A percentile compares a stretch with the other conserved stretches of the same genome.
Conservation (phyloP, 1,140 invertebrate species). For the Phthorimaea operculella region DNA sequence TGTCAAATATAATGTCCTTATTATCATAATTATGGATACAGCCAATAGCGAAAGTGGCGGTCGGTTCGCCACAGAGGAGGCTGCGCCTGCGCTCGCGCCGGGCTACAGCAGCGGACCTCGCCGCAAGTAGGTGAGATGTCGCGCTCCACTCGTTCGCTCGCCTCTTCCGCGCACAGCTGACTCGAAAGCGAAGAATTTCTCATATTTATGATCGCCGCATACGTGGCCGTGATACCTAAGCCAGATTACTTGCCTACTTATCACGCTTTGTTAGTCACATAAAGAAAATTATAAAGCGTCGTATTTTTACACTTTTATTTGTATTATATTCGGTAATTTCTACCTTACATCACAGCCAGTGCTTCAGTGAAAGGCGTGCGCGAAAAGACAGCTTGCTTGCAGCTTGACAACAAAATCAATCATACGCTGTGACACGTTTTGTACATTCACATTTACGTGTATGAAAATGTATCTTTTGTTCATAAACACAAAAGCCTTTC, state of each 20-base stretch:
- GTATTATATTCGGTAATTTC: constrained; percentile 3
- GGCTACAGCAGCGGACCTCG: constrained; percentile 22
- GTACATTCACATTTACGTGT: not conserved
- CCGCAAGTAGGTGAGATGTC: constrained; percentile 46
- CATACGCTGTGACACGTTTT: not conserved
- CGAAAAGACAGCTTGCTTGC: not conserved
- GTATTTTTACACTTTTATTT: too few species aligned
- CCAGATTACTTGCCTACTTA: constrained; percentile 8
- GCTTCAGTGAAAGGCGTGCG: constrained; percentile 9
- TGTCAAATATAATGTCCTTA: not conserved
- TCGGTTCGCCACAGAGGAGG: constrained; percentile 14
- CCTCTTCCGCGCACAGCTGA: constrained; percentile 20
- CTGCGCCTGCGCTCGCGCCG: not conserved
- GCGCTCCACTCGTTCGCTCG: constrained; percentile 33
- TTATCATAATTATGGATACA: constrained; percentile 1
- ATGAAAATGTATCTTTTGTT: too few species aligned
- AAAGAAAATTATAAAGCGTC: too few species aligned
- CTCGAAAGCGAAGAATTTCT: constrained; percentile 36
- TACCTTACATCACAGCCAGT: constrained; percentile 5
- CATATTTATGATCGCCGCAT: constrained; percentile 22
- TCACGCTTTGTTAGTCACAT: constrained; percentile 15
- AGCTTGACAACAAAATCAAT: constrained; percentile 4
- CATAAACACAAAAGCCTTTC: too few species aligned
- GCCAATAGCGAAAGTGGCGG: constrained; percentile 7
- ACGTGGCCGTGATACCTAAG: constrained; percentile 24